phyloP scores from a whole-genome alignment of 2,888 invertebrate genomes.

The Pasiphila rectangulata region DNA sequence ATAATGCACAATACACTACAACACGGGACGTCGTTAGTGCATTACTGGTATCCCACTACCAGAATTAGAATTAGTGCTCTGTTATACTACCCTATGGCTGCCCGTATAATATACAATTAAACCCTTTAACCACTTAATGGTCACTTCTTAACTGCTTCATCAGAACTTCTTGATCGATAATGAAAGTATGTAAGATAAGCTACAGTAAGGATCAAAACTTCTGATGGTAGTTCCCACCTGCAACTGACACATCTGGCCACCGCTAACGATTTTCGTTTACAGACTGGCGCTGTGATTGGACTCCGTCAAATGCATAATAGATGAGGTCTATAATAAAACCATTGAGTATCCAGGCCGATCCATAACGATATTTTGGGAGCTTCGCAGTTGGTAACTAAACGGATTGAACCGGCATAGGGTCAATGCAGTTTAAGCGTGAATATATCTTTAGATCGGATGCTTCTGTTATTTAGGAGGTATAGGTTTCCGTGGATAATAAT shows the following conservation, averaged over 20 bases:
- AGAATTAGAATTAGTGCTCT: too few relatives aligned
- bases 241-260: slow-evolving; percentile 46
- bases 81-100: too few relatives aligned
- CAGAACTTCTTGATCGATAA: too few relatives aligned
- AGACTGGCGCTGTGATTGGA: slow-evolving; percentile 54
- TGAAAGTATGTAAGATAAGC: too few relatives aligned
- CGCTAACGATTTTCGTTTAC: slow-evolving; percentile 72
- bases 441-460: slow-evolving; percentile 37
- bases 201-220: too few relatives aligned
- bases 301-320: slow-evolving; percentile 67
- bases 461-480: too few relatives aligned
- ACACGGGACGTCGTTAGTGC: too few relatives aligned
- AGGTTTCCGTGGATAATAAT: too few relatives aligned
- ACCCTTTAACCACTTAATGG: not conserved
- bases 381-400: slow-evolving; percentile 50
- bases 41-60: too few relatives aligned
- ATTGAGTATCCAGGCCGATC: slow-evolving; percentile 60
- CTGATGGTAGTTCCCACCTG: slow-evolving; percentile 22
- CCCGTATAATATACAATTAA: too few relatives aligned
- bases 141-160: too few relatives aligned
- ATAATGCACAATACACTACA: too few relatives aligned
- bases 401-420: slow-evolving; percentile 35
- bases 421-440: slow-evolving; percentile 29
- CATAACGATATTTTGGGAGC: slow-evolving; percentile 62
- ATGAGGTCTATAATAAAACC: slow-evolving; percentile 72